These are phyloP conservation scores for Tipula helvola DNA, from an alignment of 2,888 invertebrate genomes.

Conservation along the genomic window DNA sequence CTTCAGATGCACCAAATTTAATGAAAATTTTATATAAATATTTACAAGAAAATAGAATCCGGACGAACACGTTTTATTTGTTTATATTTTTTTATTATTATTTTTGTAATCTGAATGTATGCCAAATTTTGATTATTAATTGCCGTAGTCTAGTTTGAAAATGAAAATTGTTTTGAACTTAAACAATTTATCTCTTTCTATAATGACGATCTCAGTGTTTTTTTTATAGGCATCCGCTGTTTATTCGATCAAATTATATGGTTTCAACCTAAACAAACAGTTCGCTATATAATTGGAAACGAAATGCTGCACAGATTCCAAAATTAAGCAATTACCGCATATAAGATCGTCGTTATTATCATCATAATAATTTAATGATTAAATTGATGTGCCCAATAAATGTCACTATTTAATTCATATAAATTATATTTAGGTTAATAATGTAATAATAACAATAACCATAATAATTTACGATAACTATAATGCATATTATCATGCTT, in stretches of 20 bases:
- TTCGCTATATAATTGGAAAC: neutral
- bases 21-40: neutral
- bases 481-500: neutral
- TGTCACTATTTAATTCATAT: neutral
- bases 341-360: neutral
- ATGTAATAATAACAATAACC: neutral
- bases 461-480: neutral
- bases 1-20: neutral
- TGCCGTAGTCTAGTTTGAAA: neutral
- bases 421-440: constrained; percentile 4
- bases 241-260: too few relatives aligned
- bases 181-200: neutral
- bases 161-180: neutral
- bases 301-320: neutral
- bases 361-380: neutral
- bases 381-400: neutral
- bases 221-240: too few relatives aligned
- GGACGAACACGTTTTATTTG: too few relatives aligned
- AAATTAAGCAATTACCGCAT: neutral
- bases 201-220: neutral
- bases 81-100: neutral
- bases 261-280: too few relatives aligned
- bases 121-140: neutral
- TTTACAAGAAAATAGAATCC: neutral
- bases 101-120: neutral